phyloP scores from a whole-genome alignment of 2,888 invertebrate genomes.

The Andrena bicolor region DNA sequence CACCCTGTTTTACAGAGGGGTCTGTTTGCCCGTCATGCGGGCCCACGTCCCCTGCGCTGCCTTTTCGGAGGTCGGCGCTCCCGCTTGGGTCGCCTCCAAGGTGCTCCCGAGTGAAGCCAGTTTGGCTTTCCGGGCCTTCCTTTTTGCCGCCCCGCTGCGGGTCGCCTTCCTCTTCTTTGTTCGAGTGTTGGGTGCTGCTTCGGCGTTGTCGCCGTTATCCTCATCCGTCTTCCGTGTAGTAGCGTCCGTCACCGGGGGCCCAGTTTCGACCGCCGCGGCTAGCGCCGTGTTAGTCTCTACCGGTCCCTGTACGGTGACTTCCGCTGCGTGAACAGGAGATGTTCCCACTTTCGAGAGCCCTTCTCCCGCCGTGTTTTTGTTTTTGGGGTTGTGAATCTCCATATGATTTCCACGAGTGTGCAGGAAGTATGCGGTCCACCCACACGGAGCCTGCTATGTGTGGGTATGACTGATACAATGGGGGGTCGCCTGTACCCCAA shows the following conservation, averaged over 20 bases:
- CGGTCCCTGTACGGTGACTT: not conserved
- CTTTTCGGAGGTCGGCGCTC: not conserved
- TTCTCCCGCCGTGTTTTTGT: not conserved
- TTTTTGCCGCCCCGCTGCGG: not conserved
- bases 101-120: not conserved
- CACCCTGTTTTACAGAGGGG: not conserved
- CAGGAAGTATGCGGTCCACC: not conserved
- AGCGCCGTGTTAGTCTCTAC: not conserved
- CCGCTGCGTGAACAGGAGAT: not conserved
- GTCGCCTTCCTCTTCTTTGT: not conserved
- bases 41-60: not conserved
- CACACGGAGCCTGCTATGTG: not conserved
- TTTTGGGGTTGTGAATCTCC: not conserved
- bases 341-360: not conserved
- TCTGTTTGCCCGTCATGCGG: not conserved
- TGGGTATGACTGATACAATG: not conserved
- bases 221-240: fast-evolving
- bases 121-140: not conserved
- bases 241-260: not conserved
- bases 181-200: fast-evolving
- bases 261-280: too few species aligned
- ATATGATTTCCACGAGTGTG: not conserved
- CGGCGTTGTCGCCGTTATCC: not conserved
- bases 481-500: not conserved
- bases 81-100: not conserved